These are phyloP conservation scores for Narcine bancroftii DNA, from an alignment of 2,113 vertebrate genomes.

Conservation along the genomic window DNA sequence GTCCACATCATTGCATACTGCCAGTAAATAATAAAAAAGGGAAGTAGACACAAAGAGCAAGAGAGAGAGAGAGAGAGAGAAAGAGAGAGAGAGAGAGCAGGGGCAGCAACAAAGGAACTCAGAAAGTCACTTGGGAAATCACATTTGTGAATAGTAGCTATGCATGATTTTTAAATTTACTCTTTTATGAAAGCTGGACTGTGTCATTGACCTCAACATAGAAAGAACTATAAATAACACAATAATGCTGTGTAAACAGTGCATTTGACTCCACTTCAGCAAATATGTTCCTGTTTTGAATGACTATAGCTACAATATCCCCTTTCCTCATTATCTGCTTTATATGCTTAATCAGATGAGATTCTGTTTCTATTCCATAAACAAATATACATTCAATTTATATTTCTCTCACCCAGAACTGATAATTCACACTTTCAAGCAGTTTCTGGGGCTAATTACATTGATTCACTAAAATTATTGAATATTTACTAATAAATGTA, in stretches of 20 bases:
- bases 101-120: too few species aligned
- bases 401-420: neutral
- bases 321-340: neutral
- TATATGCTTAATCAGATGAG: neutral
- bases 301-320: neutral
- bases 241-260: neutral
- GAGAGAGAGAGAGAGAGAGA: too few species aligned
- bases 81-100: neutral
- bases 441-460: neutral
- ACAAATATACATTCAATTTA: neutral
- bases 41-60: too few species aligned
- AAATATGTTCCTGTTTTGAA: conserved; percentile 7
- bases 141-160: neutral
- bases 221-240: neutral
- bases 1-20: neutral
- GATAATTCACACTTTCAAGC: neutral
- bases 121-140: conserved; percentile 6
- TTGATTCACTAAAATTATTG: neutral
- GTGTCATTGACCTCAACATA: neutral
- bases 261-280: neutral
- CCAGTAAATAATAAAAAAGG: neutral
- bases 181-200: neutral
- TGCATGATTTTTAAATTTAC: neutral
- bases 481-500: neutral
- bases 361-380: neutral